phyloP scores from a whole-genome alignment of 2,797 vertebrate genomes.

The Discoglossus pictus region DNA sequence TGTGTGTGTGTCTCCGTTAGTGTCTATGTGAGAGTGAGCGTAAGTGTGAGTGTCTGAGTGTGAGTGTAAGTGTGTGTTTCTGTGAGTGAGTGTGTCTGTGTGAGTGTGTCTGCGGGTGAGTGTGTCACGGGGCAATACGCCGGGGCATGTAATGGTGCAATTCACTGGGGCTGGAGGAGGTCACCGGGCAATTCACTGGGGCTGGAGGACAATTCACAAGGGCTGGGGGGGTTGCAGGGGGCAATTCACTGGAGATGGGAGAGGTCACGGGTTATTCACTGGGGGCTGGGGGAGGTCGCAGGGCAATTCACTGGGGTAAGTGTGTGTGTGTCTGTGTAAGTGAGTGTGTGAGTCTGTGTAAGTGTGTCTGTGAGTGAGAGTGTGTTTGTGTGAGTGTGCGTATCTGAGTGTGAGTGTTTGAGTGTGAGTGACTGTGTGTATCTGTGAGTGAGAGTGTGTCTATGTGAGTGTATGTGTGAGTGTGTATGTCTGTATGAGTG shows the following conservation, averaged over 20 bases:
- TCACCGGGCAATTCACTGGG: no score
- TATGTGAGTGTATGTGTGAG: neutral
- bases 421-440: neutral
- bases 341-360: neutral
- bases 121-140: neutral
- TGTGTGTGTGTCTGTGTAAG: neutral
- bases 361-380: neutral
- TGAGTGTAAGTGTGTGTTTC: neutral
- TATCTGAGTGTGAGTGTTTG: neutral
- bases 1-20: neutral
- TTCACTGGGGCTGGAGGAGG: no score
- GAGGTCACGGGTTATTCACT: no score
- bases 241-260: no score
- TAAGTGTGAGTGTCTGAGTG: slow-evolving; percentile 34
- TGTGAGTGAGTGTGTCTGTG: neutral
- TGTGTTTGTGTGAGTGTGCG: neutral
- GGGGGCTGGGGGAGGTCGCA: no score
- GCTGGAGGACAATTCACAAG: no score
- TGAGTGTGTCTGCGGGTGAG: neutral
- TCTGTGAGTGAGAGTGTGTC: neutral
- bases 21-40: neutral
- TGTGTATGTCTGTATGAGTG: neutral
- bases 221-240: no score
- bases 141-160: no score
- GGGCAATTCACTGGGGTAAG: no score